Evolutionary conservation across 1,140 invertebrate species (phyloP), one percentile per base, ranked within the genome.

Genomic region (Aphidius ervi): DNA sequence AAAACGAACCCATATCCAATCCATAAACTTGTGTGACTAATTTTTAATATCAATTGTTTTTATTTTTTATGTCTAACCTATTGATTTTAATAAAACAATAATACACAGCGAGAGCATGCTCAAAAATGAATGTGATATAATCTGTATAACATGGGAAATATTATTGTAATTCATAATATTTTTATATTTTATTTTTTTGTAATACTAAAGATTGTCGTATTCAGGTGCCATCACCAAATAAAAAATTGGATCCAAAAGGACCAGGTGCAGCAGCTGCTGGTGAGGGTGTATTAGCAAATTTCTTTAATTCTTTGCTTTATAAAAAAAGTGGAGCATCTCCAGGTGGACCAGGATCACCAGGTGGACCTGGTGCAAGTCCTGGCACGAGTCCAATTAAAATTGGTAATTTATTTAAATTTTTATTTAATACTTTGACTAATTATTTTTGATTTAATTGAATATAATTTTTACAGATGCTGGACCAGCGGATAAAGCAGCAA

Each of bases 271-370:
- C 87, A 46, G 85, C 89, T 5, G 87, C 87, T 56, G 92, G 92
- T 59, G 96, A 98, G 83, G 93, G 95, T 57, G 95, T 98, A 46
- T 79, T 99, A 63, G 95, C 95, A 6, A 98, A 94, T 79, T 99
- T 99, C 84, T 99, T 99, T 83, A 99, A 98, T 83, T 97, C 94
- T 64, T 81, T 99, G 68, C 84, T 99, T 66, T 92, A 91, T 77
- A 97, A 98, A 84, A 95, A 95, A 78, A 87, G 88, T n/a, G 89
- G 88, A 16, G 67, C 70, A 10, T 70, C 68, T 6, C 83, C 86
- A 6, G 84, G 81, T 43, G 74, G 71, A 6, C 79, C 81, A 52
- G 81, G 78, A 16, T 76, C 81, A n/a, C 79, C 81, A 46, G 81
- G 78, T 10, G 76, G 81, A 8, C 75, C 81, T 9, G 74, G 74